A percentile compares a stretch with the other conserved stretches of the same genome.
These are phyloP conservation scores for Ceratoteleas bidentatus DNA, from an alignment of 1,140 invertebrate species.

Conservation along the genomic window DNA sequence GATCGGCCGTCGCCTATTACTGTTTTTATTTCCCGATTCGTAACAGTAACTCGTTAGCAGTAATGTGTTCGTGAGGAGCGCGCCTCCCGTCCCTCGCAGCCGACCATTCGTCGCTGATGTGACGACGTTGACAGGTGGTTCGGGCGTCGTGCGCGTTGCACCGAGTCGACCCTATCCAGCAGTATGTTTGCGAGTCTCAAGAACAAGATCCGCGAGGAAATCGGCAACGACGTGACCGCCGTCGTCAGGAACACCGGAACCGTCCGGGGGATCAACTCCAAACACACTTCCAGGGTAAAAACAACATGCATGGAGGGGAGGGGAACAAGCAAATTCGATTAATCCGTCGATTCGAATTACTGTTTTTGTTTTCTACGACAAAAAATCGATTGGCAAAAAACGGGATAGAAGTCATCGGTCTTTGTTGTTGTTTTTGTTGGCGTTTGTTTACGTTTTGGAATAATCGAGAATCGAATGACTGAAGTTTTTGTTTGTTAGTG, in stretches of 20 bases:
- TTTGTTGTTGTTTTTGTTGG: too few relatives aligned
- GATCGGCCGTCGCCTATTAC: conserved; percentile 8
- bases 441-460: too few relatives aligned
- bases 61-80: conserved; percentile 42
- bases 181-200: conserved; percentile 86
- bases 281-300: conserved; percentile 79
- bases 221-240: conserved; percentile 85
- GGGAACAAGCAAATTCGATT: too few relatives aligned
- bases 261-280: conserved; percentile 82
- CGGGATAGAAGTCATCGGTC: too few relatives aligned
- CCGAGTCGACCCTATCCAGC: conserved; percentile 24
- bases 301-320: too few relatives aligned
- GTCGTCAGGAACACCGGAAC: conserved; percentile 81
- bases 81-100: conserved; percentile 6
- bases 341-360: too few relatives aligned
- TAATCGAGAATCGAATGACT: too few relatives aligned
- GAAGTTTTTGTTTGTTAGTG: too few relatives aligned
- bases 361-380: too few relatives aligned
- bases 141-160: neutral
- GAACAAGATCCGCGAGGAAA: conserved; percentile 89
- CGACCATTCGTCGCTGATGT: conserved; percentile 48
- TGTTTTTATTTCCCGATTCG: conserved; percentile 28
- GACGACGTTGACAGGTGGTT: conserved; percentile 60
- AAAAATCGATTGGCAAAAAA: too few relatives aligned
- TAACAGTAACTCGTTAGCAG: conserved; percentile 12